Base-by-base conservation (phyloP, 2,113 vertebrate species). In the Ornithorhynchus anatinus region DNA sequence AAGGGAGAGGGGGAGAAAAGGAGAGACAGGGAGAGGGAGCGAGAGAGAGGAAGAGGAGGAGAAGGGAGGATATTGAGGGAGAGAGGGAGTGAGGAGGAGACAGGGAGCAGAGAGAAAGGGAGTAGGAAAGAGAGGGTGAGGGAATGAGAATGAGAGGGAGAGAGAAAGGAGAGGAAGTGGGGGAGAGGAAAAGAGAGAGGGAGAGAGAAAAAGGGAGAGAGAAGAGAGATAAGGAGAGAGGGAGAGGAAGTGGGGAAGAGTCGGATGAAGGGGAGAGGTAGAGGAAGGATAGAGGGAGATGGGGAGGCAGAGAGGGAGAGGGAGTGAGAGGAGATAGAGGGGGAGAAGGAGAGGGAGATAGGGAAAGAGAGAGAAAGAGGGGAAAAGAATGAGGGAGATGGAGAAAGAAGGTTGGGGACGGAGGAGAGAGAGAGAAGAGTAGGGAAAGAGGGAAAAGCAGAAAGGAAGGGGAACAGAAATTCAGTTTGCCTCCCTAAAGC, bases 401-500 rank as follows among this genome's bases (percentile, higher is more conserved):
- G 20, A 39, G 5, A 8, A 61, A 31, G 27, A 40, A 31, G 25
- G 3, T 31, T 40, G n/a, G 39, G 33, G 40, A 48, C 27, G 14
- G 3, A 12, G 4, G 29, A 59, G 40, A n/a, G 29, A 19, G 11
- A 2, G 16, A 6, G 5, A 10, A 3, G 38, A 47, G 33, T 29
- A 15, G 11, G 14, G 12, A n/a, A n/a, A n/a, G n/a, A n/a, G n/a
- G n/a, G n/a, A n/a, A 47, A 35, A 69, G 37, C 22, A 59, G n/a
- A n/a, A 47, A 35, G 72, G 37, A 27, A 59, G 50, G 58, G 20
- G 59, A 59, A 13, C 29, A 10, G 2, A n/a, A 7, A 0, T 53
- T 59, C 65, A 61, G 66, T 65, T 68, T 48, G 56, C 50, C 78
- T 77, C 80, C 10, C 13, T 47, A 57, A 63, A 62, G 63, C 69